phyloP scores from a whole-genome alignment of 1,140 invertebrate species.

The Habropoda laboriosa region DNA sequence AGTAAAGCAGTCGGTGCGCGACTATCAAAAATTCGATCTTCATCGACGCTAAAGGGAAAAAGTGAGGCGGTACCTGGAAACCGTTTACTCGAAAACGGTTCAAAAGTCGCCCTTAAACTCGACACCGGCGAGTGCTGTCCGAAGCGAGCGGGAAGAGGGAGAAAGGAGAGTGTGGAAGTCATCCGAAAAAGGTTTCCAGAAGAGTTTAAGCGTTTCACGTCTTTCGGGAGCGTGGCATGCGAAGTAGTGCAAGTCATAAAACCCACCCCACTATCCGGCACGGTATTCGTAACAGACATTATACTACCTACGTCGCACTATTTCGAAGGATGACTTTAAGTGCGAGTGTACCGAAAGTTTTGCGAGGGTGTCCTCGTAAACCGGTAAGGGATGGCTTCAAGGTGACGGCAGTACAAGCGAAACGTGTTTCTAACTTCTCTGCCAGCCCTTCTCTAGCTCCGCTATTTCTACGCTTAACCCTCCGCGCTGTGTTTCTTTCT shows the following conservation, averaged over 20 bases:
- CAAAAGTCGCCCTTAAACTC: constrained; percentile 23
- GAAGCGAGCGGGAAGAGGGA: not conserved
- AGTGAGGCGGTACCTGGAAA: not conserved
- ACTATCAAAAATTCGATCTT: not conserved
- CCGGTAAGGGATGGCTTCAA: constrained; percentile 62
- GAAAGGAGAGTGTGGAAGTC: constrained; percentile 15
- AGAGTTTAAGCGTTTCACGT: constrained; percentile 56
- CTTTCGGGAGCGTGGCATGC: constrained; percentile 49
- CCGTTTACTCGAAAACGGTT: constrained; percentile 1
- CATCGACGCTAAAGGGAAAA: not conserved
- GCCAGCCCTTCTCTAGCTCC: not conserved
- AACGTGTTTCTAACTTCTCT: constrained; percentile 60
- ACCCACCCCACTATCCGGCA: constrained; percentile 29
- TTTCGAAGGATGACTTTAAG: constrained; percentile 66
- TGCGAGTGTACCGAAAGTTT: constrained; percentile 59
- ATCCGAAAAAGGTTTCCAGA: constrained; percentile 50
- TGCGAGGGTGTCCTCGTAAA: constrained; percentile 56
- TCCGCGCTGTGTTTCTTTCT: constrained; percentile 30
- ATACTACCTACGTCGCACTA: constrained; percentile 53
- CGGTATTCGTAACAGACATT: constrained; percentile 61
- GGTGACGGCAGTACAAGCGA: constrained; percentile 58
- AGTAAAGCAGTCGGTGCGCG: not conserved
- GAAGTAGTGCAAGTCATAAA: constrained; percentile 61
- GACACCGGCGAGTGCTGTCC: not conserved
- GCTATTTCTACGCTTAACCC: constrained; percentile 17